Evolutionary conservation across 2,797 vertebrate genomes (phyloP).

Genomic region (Sebastes cheni): DNA sequence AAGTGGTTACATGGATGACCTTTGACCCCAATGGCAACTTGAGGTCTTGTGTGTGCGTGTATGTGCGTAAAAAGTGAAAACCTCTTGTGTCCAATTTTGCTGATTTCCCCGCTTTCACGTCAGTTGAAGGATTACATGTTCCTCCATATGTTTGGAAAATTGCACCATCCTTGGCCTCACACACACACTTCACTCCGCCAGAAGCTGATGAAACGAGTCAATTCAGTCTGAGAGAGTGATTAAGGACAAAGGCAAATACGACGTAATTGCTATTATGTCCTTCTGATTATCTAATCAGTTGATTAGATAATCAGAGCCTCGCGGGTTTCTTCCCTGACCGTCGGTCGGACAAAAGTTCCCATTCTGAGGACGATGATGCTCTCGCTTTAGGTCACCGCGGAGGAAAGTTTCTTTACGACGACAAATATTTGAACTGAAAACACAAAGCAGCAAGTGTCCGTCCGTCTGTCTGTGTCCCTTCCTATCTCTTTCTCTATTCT

Average conservation of each 20-base stretch:
- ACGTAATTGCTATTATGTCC: conserved; percentile 56
- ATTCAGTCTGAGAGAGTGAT: conserved; percentile 52
- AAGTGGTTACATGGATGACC: conserved; percentile 6
- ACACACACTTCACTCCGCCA: conserved; percentile 33
- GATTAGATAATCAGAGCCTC: conserved; percentile 66
- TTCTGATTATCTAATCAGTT: conserved; percentile 62
- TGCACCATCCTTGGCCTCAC: conserved; percentile 15
- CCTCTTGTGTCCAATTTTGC: conserved; percentile 29
- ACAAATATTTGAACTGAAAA: conserved; percentile 11
- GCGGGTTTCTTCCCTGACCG: conserved; percentile 36
- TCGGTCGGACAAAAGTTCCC: conserved; percentile 26
- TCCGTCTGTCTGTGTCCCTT: conserved; percentile 45
- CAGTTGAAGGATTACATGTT: conserved; percentile 23
- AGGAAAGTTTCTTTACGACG: conserved; percentile 5
- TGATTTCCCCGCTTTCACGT: conserved; percentile 44
- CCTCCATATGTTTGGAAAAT: conserved; percentile 48
- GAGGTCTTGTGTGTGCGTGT: neutral
- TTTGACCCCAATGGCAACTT: neutral
- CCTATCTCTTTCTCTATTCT: conserved; percentile 47
- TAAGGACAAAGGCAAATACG: conserved; percentile 35
- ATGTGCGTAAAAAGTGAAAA: neutral
- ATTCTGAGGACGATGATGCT: neutral
- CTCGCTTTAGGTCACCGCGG: conserved; percentile 12
- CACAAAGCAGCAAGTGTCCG: conserved; percentile 53
- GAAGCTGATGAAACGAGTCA: conserved; percentile 60